These are phyloP conservation scores for Folsomia candida DNA, from an alignment of 2,888 invertebrate genomes.

Conservation along the genomic window DNA sequence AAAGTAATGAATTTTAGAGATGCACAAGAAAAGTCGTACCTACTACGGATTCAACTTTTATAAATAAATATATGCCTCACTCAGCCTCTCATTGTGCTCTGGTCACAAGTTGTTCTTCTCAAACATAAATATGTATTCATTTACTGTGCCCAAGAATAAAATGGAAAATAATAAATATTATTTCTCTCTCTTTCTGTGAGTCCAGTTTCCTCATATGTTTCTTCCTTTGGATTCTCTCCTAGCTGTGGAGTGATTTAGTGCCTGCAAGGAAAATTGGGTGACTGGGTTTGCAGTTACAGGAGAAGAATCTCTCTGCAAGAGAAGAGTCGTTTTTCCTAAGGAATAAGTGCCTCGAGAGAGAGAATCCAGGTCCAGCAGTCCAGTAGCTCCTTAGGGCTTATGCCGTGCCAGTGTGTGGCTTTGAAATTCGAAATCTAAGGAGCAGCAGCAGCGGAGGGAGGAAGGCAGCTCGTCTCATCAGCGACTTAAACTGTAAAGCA, in stretches of 20 bases:
- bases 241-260: constrained; percentile 14
- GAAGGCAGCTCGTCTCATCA: constrained; percentile 3
- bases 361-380: constrained; percentile 1
- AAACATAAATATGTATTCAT: neutral
- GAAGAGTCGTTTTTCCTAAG: neutral
- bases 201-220: neutral
- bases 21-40: too few relatives aligned
- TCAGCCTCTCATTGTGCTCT: neutral
- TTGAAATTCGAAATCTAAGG: neutral
- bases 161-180: constrained; percentile 17
- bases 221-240: neutral
- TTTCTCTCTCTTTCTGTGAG: constrained; percentile 2
- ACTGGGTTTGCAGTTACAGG: constrained; percentile 8
- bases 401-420: neutral
- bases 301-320: neutral
- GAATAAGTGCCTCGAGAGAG: too few relatives aligned
- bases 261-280: constrained; percentile 19
- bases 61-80: too few relatives aligned
- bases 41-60: too few relatives aligned
- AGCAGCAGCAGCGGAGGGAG: neutral
- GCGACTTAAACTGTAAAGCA: constrained; percentile 9
- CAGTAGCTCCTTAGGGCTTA: constrained; percentile 8
- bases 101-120: neutral
- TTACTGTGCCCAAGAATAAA: neutral
- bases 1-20: neutral